Evolutionary conservation across 2,113 vertebrate genomes (phyloP).

Genomic region (Odocoileus virginianus): DNA sequence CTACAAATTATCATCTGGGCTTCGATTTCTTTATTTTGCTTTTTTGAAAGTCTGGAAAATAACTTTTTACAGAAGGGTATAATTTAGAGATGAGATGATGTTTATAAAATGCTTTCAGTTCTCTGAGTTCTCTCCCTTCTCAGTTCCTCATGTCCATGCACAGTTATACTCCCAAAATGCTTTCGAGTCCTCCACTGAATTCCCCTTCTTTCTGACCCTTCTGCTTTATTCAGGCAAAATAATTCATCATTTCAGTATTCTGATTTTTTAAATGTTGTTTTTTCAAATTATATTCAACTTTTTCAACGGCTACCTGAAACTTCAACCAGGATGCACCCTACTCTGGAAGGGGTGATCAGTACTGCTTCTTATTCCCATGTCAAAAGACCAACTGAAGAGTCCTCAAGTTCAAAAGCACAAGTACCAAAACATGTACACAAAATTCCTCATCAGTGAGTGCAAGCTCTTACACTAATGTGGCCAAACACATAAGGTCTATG

Average conservation of each 20-base stretch:
- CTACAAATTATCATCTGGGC: neutral
- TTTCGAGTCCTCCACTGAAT: neutral
- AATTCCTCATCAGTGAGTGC: neutral
- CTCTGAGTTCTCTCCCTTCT: neutral
- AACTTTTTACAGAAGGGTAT: constrained; percentile 6
- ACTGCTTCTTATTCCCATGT: neutral
- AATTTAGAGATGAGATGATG: neutral
- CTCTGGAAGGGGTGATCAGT: neutral
- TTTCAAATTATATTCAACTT: neutral
- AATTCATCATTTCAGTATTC: neutral
- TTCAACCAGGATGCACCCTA: neutral
- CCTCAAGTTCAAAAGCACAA: neutral
- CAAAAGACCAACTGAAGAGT: neutral
- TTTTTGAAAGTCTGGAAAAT: constrained; percentile 2
- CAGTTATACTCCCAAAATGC: neutral
- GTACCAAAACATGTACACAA: neutral
- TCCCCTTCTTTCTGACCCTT: neutral
- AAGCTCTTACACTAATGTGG: neutral
- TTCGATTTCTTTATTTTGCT: neutral
- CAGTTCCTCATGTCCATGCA: neutral
- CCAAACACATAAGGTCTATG: neutral
- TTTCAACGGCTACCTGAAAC: neutral
- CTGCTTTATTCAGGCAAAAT: neutral
- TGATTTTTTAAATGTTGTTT: neutral
- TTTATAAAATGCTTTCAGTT: constrained; percentile 8